These are phyloP conservation scores for Lycocerus yunnanus DNA, from an alignment of 2,888 invertebrate genomes.

Conservation along the genomic window DNA sequence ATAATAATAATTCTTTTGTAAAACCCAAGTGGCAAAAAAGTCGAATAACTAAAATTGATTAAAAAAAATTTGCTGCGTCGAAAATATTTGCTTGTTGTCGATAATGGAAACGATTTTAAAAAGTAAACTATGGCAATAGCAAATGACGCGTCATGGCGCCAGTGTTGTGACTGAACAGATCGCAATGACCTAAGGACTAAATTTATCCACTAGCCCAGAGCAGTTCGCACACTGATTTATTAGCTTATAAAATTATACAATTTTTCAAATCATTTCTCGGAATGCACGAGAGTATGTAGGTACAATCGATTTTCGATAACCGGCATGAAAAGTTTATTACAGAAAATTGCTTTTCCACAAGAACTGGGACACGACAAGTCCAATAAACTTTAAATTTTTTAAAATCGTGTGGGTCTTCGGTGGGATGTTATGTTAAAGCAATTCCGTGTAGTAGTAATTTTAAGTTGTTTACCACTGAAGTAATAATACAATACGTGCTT, in stretches of 20 bases:
- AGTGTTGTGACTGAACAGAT: slow-evolving; percentile 47
- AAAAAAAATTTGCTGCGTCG: background rate
- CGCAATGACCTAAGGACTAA: slow-evolving; percentile 50
- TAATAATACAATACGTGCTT: background rate
- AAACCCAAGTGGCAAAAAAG: no score
- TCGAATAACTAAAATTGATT: background rate
- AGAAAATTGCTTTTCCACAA: background rate
- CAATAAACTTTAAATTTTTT: background rate
- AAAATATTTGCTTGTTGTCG: background rate
- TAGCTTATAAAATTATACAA: slow-evolving; percentile 36
- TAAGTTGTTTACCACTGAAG: background rate
- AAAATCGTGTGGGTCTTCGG: background rate
- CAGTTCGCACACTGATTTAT: slow-evolving; percentile 33
- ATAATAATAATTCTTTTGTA: background rate
- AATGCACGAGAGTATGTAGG: background rate
- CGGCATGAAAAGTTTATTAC: background rate
- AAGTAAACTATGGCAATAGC: slow-evolving; percentile 19
- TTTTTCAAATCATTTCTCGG: slow-evolving; percentile 9
- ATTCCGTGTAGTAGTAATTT: background rate
- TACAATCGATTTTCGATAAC: background rate
- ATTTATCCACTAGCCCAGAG: slow-evolving; percentile 39
- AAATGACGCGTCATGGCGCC: slow-evolving; percentile 43
- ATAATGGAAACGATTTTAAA: background rate
- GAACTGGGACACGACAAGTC: background rate
- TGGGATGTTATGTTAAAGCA: background rate